phyloP scores from a whole-genome alignment of 1,140 invertebrate species.

The Drosophila nigrodunni region DNA sequence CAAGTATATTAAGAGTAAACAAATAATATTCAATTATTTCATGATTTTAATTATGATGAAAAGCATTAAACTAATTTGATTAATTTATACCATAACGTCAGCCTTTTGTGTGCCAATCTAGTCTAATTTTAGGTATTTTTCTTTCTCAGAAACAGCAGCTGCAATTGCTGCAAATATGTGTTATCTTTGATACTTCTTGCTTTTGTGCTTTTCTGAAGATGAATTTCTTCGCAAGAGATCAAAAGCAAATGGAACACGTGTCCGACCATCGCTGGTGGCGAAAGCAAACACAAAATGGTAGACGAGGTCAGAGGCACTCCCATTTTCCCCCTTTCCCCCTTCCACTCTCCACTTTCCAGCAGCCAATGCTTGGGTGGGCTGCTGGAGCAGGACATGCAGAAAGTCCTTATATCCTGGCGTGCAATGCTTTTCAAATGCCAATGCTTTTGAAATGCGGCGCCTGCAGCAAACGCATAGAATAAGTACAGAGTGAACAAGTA shows the following conservation, averaged over 20 bases:
- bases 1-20: too few species aligned
- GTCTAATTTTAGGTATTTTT: too few species aligned
- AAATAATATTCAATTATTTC: too few species aligned
- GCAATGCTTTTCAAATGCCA: conserved; percentile 42
- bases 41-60: too few species aligned
- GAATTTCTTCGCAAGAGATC: conserved; percentile 18
- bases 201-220: conserved; percentile 4
- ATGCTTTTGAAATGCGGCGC: conserved; percentile 35
- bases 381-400: conserved; percentile 5
- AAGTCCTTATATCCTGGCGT: conserved; percentile 33
- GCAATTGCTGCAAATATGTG: conserved; percentile 26
- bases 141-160: neutral
- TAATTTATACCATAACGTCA: too few species aligned
- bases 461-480: conserved; percentile 43
- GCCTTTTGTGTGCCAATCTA: too few species aligned
- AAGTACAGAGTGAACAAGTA: conserved; percentile 6
- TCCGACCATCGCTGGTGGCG: conserved; percentile 10
- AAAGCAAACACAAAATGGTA: conserved; percentile 8
- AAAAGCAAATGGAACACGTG: conserved; percentile 49
- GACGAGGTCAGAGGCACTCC: conserved; percentile 25
- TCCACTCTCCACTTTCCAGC: too few species aligned
- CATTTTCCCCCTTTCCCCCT: neutral
- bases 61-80: too few species aligned
- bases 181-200: conserved; percentile 11
- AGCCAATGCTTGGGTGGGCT: neutral